Evolutionary conservation across 2,888 invertebrate species (phyloP).

Genomic region (Leucozona laternaria): DNA sequence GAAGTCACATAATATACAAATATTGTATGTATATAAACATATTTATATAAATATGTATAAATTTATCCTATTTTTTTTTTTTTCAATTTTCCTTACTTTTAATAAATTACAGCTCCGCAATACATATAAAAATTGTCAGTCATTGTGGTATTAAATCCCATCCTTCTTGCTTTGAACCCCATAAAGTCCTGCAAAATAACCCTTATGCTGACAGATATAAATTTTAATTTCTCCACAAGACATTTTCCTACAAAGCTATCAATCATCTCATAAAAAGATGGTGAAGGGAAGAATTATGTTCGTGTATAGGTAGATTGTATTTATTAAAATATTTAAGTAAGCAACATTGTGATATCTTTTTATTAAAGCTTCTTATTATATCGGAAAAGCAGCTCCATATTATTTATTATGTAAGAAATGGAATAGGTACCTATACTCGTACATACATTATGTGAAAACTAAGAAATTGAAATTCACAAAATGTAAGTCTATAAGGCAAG

Average conservation of each 20-base stretch:
- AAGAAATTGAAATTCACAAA: not conserved
- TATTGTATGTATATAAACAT: not conserved
- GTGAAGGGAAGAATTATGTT: not conserved
- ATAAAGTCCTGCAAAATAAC: conserved; percentile 44
- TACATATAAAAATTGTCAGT: conserved; percentile 38
- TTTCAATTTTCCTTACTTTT: conserved; percentile 4
- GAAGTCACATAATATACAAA: not conserved
- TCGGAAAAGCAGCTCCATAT: not conserved
- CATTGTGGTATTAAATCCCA: conserved; percentile 46
- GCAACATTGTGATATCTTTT: not conserved
- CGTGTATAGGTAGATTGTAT: conserved; percentile 20
- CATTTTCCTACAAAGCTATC: conserved; percentile 47
- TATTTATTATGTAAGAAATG: not conserved
- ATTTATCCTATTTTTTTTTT: not conserved
- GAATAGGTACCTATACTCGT: not conserved
- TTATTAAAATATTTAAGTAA: conserved; percentile 20
- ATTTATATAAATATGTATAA: not conserved
- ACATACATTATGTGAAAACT: not conserved
- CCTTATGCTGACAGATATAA: conserved; percentile 55
- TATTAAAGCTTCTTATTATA: not conserved
- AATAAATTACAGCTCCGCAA: conserved; percentile 25
- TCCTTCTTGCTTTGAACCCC: conserved; percentile 39
- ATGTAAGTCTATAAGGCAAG: not conserved
- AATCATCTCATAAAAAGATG: conserved; percentile 46
- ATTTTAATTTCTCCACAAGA: conserved; percentile 57